Evolutionary conservation across 2,888 invertebrate species (phyloP), one percentile per base, ranked within the genome.

Genomic region (Osmoderma eremita): DNA sequence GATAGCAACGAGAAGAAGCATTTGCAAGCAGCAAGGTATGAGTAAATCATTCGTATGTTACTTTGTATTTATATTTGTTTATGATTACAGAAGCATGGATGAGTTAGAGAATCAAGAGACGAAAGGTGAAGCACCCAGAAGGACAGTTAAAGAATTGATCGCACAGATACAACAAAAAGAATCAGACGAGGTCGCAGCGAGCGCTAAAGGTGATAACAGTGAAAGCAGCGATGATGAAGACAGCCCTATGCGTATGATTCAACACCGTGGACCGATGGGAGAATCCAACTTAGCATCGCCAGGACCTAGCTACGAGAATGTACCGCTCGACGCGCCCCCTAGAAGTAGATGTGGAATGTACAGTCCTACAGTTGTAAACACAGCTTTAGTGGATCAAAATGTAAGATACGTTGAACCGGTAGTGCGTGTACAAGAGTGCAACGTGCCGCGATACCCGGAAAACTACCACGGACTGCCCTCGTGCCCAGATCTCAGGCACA

Each of bases 81-180:
- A 22, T 17, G 12, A 5, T 66, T 42, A 24, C 17, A 82, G 82
- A 72, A 82, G 82, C 67, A 82, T 82, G 82, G 82, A 82, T 65
- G 81, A 82, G 63, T 66, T 82, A 24, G 82, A 82, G 24, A 76
- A 77, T 18, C 71, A 74, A 18, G 69, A 67, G 10, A 67, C 69
- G 20, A 82, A 82, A 56, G 72, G 70, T 12, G 72, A 72, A n/a
- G 73, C 76, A 53, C 83, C 83, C 1, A 82, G 88, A 49, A 86
- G 84, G 72, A 86, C 87, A 0, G 89, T 89, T 0, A 88, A 88
- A 74, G 88, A 88, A 75, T 79, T 89, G 72, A 88, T 88, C 20
- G 88, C 88, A 1, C 84, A 86, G 76, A 87, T 88, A 8, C 88
- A 89, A 77, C 83, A 83, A 24, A 82, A 86, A 61, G 84, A 65